These are phyloP conservation scores for Drosophila atroscutellata DNA, from an alignment of 2,888 invertebrate species.

Conservation along the genomic window DNA sequence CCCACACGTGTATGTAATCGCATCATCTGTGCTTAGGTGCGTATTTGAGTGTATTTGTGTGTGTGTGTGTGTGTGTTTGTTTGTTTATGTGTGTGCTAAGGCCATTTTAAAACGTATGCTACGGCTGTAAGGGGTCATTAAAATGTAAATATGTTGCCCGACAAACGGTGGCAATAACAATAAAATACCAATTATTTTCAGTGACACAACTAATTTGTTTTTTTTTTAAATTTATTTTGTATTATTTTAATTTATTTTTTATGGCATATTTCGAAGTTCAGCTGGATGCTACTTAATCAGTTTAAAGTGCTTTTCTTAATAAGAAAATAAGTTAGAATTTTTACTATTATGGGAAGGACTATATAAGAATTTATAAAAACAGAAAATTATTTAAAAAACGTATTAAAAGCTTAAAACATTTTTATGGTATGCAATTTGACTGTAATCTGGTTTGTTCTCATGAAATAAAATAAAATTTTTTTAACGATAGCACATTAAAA, in stretches of 20 bases:
- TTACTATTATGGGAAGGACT: not conserved
- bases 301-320: conserved; percentile 4
- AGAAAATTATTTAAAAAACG: not conserved
- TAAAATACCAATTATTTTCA: conserved; percentile 57
- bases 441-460: not conserved
- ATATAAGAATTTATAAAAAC: not conserved
- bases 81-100: conserved; percentile 11
- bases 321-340: not conserved
- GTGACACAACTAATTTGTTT: conserved; percentile 49
- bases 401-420: not conserved
- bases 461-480: not conserved
- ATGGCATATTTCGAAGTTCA: conserved; percentile 11
- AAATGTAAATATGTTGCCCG: conserved; percentile 50
- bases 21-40: not conserved
- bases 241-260: conserved; percentile 25
- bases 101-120: conserved; percentile 53
- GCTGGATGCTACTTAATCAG: conserved; percentile 9
- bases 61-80: not conserved
- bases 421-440: not conserved
- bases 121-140: conserved; percentile 34
- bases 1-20: conserved; percentile 55
- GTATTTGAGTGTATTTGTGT: conserved; percentile 2
- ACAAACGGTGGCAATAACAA: conserved; percentile 56
- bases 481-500: not conserved
- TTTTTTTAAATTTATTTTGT: too few relatives aligned